Conservation (phyloP, 2,888 invertebrate genomes). For the Dasysyrphus tricinctus region DNA sequence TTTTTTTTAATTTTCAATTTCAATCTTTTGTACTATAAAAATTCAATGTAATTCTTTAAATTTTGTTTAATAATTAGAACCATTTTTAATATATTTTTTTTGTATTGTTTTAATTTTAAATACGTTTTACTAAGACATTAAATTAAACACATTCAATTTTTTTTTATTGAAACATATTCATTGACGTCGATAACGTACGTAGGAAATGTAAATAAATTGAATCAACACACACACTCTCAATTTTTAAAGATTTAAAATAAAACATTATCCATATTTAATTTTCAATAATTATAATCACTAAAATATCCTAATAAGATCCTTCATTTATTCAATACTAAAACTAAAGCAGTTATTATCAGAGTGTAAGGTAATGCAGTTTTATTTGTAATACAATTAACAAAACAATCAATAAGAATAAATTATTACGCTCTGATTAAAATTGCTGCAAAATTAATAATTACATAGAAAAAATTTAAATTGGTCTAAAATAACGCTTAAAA, state of each 20-base stretch:
- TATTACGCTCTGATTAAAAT: too few species aligned
- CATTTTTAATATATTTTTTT: constrained; percentile 17
- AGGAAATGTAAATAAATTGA: constrained; percentile 31
- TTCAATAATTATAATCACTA: too few species aligned
- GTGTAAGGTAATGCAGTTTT: too few species aligned
- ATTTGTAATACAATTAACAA: too few species aligned
- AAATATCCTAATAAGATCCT: too few species aligned
- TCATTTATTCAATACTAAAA: too few species aligned
- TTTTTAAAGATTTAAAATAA: not conserved
- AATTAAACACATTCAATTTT: constrained; percentile 39
- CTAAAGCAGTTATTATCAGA: too few species aligned
- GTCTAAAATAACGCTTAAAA: too few species aligned
- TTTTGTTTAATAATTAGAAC: constrained; percentile 29
- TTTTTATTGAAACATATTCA: constrained; percentile 32
- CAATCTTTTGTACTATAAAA: constrained; percentile 49
- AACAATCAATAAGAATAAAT: too few species aligned
- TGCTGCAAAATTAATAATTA: too few species aligned
- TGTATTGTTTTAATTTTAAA: constrained; percentile 22
- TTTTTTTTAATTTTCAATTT: constrained; percentile 47
- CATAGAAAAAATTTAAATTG: too few species aligned
- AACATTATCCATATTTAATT: too few species aligned
- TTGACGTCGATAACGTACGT: constrained; percentile 5
- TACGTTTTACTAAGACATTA: constrained; percentile 46
- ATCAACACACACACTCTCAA: constrained; percentile 33
- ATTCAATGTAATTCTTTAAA: constrained; percentile 35